Conservation (phyloP, 35 echinoderm and acorn worm species). For the Apostichopus californicus region DNA sequence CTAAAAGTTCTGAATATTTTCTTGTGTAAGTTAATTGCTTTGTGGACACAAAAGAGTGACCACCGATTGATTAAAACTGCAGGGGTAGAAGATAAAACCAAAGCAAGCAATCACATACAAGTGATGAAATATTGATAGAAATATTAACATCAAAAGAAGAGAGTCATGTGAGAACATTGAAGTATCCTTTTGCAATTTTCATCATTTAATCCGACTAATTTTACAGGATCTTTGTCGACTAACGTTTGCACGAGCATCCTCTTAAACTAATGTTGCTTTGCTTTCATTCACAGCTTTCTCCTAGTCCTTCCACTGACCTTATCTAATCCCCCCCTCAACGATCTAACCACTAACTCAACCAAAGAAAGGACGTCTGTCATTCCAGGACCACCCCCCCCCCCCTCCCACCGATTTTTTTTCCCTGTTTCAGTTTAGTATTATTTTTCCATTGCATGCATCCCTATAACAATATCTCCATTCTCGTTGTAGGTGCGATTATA, state of each 20-base stretch:
- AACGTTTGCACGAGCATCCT: not conserved
- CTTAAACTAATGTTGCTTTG: conserved; percentile 7
- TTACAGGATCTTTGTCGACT: no score
- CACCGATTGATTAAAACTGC: no score
- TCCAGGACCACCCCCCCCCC: not conserved
- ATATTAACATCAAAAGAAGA: no score
- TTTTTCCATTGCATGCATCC: conserved; percentile 1
- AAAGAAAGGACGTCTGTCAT: not conserved
- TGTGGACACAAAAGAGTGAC: no score
- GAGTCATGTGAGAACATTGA: not conserved
- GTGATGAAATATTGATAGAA: no score
- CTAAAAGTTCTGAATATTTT: no score
- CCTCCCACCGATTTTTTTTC: not conserved
- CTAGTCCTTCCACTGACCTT: not conserved
- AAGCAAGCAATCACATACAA: no score
- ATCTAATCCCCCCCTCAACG: not conserved
- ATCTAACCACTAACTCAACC: conserved; percentile 1
- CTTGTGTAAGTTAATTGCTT: no score
- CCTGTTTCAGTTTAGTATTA: not conserved
- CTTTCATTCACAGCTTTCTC: conserved; percentile 2
- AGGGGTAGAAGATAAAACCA: no score
- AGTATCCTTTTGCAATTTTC: not conserved
- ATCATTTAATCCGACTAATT: not conserved
- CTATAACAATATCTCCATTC: conserved; percentile 30
- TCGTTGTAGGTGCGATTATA: conserved; percentile 62